Percentiles rank a stretch among this genome's conserved stretches.
Conservation (phyloP, 2,888 invertebrate species). For the Apamea sordens region DNA sequence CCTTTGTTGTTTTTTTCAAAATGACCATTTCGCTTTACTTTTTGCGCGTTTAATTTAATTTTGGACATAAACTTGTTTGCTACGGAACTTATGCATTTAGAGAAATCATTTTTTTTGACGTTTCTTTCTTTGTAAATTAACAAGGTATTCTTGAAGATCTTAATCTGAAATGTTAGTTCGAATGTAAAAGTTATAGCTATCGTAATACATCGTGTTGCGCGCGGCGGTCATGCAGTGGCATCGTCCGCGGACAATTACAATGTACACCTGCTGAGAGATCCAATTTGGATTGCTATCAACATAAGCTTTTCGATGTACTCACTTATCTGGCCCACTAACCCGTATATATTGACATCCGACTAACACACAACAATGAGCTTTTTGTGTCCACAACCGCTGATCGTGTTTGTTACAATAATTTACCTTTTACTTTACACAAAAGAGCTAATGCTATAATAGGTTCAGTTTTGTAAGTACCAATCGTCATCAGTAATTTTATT, state of each 20-base stretch:
- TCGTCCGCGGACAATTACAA: conserved; percentile 72
- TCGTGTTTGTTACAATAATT: conserved; percentile 67
- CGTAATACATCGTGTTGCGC: conserved; percentile 28
- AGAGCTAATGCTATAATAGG: conserved; percentile 66
- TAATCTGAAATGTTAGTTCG: conserved; percentile 21
- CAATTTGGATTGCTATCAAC: conserved; percentile 84
- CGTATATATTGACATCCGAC: conserved; percentile 78
- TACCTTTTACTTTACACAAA: conserved; percentile 69
- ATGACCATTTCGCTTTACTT: conserved; percentile 68
- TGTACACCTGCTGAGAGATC: conserved; percentile 84
- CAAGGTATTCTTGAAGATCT: conserved; percentile 26
- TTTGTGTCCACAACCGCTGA: conserved; percentile 72
- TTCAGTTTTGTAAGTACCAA: conserved; percentile 68
- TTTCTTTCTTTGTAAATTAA: conserved; percentile 42
- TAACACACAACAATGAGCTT: conserved; percentile 78
- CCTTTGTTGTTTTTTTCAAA: conserved; percentile 71
- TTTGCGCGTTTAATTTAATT: conserved; percentile 68
- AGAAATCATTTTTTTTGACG: conserved; percentile 45
- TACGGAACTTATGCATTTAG: conserved; percentile 51
- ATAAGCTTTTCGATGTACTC: conserved; percentile 75
- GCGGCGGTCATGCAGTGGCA: conserved; percentile 47
- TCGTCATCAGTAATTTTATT: conserved; percentile 60
- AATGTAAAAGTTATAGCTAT: conserved; percentile 22
- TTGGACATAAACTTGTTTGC: conserved; percentile 62
- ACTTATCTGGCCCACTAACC: conserved; percentile 83